These are phyloP conservation scores for Menidia menidia DNA, from an alignment of 2,797 vertebrate genomes.

Conservation along the genomic window DNA sequence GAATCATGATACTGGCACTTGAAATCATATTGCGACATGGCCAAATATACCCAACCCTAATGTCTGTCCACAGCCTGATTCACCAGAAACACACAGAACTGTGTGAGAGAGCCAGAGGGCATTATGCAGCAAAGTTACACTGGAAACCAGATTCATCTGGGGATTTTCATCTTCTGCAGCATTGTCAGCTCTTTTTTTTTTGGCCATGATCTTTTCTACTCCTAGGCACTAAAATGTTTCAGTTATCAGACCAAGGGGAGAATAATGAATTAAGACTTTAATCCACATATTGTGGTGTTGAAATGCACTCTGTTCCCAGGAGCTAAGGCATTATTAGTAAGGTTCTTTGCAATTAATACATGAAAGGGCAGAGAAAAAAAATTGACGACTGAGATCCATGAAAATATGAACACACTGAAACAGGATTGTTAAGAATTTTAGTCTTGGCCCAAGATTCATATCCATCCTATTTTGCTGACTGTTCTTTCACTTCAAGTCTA, in stretches of 20 bases:
- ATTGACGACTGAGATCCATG: background rate
- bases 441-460: background rate
- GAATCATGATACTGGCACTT: background rate
- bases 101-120: constrained; percentile 35
- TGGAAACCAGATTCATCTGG: constrained; percentile 49
- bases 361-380: background rate
- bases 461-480: background rate
- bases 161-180: constrained; percentile 50
- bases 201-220: constrained; percentile 45
- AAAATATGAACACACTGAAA: background rate
- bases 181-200: constrained; percentile 46
- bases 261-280: constrained; percentile 23
- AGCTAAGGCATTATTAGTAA: background rate
- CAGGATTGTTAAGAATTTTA: background rate
- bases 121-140: constrained; percentile 49
- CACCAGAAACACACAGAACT: constrained; percentile 52
- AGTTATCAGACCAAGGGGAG: constrained; percentile 28
- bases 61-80: constrained; percentile 41
- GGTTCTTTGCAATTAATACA: background rate
- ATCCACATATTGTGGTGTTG: constrained; percentile 9
- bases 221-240: constrained; percentile 31
- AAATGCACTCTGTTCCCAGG: background rate
- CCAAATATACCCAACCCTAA: background rate
- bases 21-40: constrained; percentile 4
- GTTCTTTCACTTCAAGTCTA: background rate